Evolutionary conservation across 2,797 vertebrate genomes (phyloP).

Genomic region (Hyperoplus lanceolatus): DNA sequence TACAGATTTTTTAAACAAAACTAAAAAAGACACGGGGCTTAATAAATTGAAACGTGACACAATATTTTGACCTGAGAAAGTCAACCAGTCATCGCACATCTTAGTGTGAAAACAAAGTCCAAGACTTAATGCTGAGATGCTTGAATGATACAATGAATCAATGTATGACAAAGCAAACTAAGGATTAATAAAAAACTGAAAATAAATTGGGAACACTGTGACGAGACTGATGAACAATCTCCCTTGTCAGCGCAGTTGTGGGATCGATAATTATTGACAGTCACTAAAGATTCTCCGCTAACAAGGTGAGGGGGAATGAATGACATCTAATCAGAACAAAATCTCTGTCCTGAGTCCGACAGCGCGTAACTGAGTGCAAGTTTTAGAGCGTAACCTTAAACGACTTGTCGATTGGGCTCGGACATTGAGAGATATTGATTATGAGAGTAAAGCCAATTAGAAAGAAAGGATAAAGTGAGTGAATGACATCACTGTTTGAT

Average conservation of each 20-base stretch:
- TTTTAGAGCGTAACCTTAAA: constrained; percentile 7
- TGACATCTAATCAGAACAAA: constrained; percentile 23
- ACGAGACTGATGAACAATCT: constrained; percentile 30
- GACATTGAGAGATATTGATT: background rate
- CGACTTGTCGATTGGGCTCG: constrained; percentile 10
- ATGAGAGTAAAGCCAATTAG: constrained; percentile 33
- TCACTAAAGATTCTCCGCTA: background rate
- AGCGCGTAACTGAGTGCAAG: background rate
- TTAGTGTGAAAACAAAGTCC: constrained; percentile 4
- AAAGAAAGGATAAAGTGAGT: background rate
- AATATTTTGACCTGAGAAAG: constrained; percentile 12
- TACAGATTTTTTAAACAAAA: constrained; percentile 17
- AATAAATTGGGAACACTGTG: constrained; percentile 24
- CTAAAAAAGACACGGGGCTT: background rate
- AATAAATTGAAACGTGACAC: constrained; percentile 12
- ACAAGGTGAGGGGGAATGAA: background rate
- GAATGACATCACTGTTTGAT: background rate
- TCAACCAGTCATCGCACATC: constrained; percentile 21
- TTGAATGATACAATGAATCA: constrained; percentile 39
- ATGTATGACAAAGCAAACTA: constrained; percentile 33
- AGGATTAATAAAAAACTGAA: constrained; percentile 23
- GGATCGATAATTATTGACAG: constrained; percentile 23
- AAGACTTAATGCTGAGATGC: background rate
- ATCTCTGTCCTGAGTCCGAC: background rate
- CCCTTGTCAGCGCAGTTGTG: constrained; percentile 11